These are phyloP conservation scores for Pterostichus madidus DNA, from an alignment of 2,888 invertebrate species.

Conservation along the genomic window DNA sequence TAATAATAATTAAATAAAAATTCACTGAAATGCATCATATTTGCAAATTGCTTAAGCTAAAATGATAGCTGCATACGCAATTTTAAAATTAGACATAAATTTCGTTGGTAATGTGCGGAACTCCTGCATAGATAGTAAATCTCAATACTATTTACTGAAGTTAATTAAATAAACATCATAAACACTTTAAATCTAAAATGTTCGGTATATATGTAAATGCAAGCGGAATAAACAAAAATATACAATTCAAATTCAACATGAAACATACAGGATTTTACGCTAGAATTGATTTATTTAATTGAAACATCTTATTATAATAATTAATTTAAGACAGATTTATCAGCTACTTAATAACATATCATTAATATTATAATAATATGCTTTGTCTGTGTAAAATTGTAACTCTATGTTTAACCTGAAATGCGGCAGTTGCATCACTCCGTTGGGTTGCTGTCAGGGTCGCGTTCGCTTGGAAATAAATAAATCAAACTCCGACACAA, in stretches of 20 bases:
- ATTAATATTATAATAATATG: background rate
- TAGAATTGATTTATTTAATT: background rate
- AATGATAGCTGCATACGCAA: constrained; percentile 25
- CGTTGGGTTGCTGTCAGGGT: constrained; percentile 37
- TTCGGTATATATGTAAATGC: too few species aligned
- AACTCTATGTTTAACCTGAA: constrained; percentile 8
- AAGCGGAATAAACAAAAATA: too few species aligned
- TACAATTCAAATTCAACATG: too few species aligned
- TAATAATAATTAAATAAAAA: background rate
- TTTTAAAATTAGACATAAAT: too few species aligned
- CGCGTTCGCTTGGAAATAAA: background rate
- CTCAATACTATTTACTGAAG: constrained; percentile 12
- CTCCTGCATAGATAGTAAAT: constrained; percentile 3
- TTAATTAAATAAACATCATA: constrained; percentile 6
- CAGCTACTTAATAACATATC: constrained; percentile 8
- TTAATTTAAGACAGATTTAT: background rate
- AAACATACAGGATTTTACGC: background rate
- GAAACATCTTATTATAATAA: background rate
- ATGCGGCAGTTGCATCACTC: constrained; percentile 34
- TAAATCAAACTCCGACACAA: constrained; percentile 47
- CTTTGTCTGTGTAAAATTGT: constrained; percentile 7
- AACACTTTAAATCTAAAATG: constrained; percentile 14
- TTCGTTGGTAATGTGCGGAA: constrained; percentile 25
- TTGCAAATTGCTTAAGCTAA: too few species aligned
- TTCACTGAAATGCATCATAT: constrained; percentile 1